These are phyloP conservation scores for Geophilus truncorum DNA, from an alignment of 2,888 invertebrate genomes.

Conservation along the genomic window DNA sequence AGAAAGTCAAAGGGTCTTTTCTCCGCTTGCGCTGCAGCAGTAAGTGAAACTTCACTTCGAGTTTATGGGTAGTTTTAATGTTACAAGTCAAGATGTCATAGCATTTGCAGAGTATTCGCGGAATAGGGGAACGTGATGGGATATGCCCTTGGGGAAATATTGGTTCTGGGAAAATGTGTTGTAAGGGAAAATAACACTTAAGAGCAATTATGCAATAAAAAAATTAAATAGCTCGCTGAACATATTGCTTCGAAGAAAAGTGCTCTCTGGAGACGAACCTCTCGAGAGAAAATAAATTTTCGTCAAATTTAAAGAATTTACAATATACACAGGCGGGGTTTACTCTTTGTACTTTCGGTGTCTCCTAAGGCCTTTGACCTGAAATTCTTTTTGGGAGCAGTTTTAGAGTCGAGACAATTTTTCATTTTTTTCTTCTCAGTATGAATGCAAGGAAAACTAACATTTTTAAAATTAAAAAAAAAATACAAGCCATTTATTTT, in stretches of 20 bases:
- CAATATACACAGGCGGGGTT: too few species aligned
- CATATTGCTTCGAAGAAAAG: neutral
- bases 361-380: too few species aligned
- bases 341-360: too few species aligned
- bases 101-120: neutral
- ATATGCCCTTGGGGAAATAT: neutral
- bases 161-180: constrained; percentile 14
- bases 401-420: too few species aligned
- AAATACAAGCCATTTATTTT: too few species aligned
- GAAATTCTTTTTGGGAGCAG: too few species aligned
- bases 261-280: neutral
- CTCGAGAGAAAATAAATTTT: neutral
- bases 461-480: too few species aligned
- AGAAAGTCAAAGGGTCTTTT: neutral
- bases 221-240: neutral
- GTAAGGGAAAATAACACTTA: neutral
- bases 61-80: constrained; percentile 8
- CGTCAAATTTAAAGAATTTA: too few species aligned
- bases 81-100: neutral
- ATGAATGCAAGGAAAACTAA: too few species aligned
- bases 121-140: neutral
- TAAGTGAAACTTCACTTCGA: neutral
- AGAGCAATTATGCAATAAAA: neutral
- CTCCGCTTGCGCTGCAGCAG: neutral
- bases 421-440: too few species aligned